Evolutionary conservation across 2,888 invertebrate species (phyloP).

Genomic region (Phlogophora meticulosa): DNA sequence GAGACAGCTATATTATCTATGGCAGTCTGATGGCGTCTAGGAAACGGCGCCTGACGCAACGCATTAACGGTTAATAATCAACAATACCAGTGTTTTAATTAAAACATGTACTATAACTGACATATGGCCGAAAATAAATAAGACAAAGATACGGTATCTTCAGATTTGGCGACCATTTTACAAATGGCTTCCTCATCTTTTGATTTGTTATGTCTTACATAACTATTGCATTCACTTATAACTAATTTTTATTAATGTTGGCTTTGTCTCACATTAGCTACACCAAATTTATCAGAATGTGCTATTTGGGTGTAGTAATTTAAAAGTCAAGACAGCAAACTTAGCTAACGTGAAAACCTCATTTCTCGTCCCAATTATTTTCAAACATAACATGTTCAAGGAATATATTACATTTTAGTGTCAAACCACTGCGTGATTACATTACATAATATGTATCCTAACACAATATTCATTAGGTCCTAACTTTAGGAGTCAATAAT

Average conservation of each 20-base stretch:
- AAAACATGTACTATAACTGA: too few relatives aligned
- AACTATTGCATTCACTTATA: neutral
- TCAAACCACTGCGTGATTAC: slow-evolving; percentile 10
- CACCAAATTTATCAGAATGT: neutral
- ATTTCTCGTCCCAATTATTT: slow-evolving; percentile 40
- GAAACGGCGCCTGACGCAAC: too few relatives aligned
- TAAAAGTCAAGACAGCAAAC: neutral
- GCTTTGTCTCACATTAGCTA: neutral
- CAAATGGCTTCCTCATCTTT: slow-evolving; percentile 2
- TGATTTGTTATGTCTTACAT: neutral
- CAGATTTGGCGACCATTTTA: neutral
- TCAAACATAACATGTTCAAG: slow-evolving; percentile 14
- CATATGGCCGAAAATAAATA: too few relatives aligned
- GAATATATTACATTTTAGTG: slow-evolving; percentile 30
- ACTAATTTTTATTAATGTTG: neutral
- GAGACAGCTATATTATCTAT: too few relatives aligned
- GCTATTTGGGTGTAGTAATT: neutral
- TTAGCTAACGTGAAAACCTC: slow-evolving; percentile 3
- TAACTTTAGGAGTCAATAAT: slow-evolving; percentile 2
- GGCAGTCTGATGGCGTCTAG: too few relatives aligned
- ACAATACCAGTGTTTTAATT: too few relatives aligned
- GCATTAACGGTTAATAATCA: too few relatives aligned
- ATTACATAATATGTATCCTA: slow-evolving; percentile 26
- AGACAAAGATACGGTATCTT: too few relatives aligned
- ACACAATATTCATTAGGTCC: slow-evolving; percentile 18